These are phyloP conservation scores for Stegana nigrithorax DNA, from an alignment of 2,888 invertebrate species.

Conservation along the genomic window DNA sequence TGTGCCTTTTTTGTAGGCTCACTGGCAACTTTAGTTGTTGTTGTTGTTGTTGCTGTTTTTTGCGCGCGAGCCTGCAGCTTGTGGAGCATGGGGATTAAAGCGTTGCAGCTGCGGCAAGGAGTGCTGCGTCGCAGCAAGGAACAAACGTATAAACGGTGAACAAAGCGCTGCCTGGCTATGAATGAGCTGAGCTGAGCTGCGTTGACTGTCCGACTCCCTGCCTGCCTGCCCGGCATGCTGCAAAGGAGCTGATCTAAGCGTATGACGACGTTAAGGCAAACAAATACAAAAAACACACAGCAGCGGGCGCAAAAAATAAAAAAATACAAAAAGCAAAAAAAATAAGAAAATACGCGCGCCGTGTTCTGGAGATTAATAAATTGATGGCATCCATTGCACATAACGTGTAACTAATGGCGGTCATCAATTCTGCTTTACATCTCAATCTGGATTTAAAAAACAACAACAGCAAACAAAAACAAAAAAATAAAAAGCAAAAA, in stretches of 20 bases:
- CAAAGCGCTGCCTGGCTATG: not conserved
- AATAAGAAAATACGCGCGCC: constrained; percentile 51
- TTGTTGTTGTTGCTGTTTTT: constrained; percentile 25
- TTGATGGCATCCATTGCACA: constrained; percentile 71
- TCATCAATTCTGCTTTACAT: constrained; percentile 71
- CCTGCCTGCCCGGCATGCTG: constrained; percentile 25
- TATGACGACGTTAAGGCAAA: no score
- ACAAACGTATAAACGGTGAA: not conserved
- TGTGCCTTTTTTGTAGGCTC: constrained; percentile 23
- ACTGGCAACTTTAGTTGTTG: constrained; percentile 13
- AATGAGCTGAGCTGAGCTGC: no score
- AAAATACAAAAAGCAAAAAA: constrained; percentile 28
- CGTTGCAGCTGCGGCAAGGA: constrained; percentile 38
- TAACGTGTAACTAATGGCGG: constrained; percentile 70
- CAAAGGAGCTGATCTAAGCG: constrained; percentile 30
- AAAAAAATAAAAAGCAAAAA: constrained; percentile 34
- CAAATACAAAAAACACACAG: no score
- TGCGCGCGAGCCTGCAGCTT: constrained; percentile 24
- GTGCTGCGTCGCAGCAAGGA: not conserved
- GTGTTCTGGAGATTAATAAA: constrained; percentile 70
- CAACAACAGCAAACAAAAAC: constrained; percentile 18
- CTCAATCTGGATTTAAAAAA: constrained; percentile 68
- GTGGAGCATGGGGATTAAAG: constrained; percentile 48
- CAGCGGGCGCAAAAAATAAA: constrained; percentile 2
- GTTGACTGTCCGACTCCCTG: no score